phyloP scores from a whole-genome alignment of 2,888 invertebrate species.

The Aporophyla lueneburgensis region DNA sequence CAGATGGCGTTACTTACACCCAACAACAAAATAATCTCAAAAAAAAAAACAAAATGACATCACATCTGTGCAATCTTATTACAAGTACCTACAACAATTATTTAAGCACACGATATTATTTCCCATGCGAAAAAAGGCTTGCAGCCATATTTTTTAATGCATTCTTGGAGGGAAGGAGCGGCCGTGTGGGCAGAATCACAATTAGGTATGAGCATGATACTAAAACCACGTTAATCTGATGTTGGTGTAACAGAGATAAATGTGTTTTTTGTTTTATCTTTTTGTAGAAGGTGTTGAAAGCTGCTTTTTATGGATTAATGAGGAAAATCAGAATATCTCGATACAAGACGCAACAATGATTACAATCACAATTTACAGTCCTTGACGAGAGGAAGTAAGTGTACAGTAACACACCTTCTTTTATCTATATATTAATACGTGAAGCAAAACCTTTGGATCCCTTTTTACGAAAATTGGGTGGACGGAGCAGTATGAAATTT shows the following conservation, averaged over 20 bases:
- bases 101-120: slow-evolving; percentile 79
- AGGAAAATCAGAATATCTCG: neutral
- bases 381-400: neutral
- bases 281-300: slow-evolving; percentile 50
- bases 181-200: slow-evolving; percentile 83
- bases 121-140: slow-evolving; percentile 82
- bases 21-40: neutral
- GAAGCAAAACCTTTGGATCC: no score
- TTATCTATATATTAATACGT: no score
- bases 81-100: slow-evolving; percentile 75
- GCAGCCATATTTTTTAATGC: slow-evolving; percentile 83
- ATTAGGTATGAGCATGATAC: slow-evolving; percentile 75
- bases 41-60: slow-evolving; percentile 68
- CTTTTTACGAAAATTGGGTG: no score
- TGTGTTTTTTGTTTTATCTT: slow-evolving; percentile 50
- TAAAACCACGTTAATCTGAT: slow-evolving; percentile 74
- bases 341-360: neutral
- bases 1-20: slow-evolving; percentile 77
- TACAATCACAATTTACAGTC: neutral
- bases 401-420: neutral
- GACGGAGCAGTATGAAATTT: no score
- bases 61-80: slow-evolving; percentile 71
- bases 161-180: slow-evolving; percentile 79
- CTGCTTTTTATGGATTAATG: slow-evolving; percentile 1
- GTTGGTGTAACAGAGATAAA: slow-evolving; percentile 73